These are phyloP conservation scores for Mastomys natalensis DNA, from an alignment of 2,113 vertebrate genomes.

Conservation along the genomic window DNA sequence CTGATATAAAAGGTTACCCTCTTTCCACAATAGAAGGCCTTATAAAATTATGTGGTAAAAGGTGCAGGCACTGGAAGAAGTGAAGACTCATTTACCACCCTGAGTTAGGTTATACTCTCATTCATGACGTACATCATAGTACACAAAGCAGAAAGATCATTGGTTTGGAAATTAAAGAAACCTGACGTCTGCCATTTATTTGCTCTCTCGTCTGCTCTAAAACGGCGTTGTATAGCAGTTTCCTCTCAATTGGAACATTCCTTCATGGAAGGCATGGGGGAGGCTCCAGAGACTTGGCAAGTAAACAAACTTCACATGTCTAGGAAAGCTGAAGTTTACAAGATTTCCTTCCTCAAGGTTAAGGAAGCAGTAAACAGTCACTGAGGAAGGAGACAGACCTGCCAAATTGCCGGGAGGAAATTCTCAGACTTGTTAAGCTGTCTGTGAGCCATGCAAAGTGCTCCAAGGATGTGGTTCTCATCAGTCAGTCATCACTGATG, in stretches of 20 bases:
- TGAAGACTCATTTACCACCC: background rate
- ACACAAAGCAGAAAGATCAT: background rate
- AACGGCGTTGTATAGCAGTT: background rate
- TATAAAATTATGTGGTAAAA: background rate
- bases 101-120: background rate
- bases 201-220: background rate
- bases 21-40: background rate
- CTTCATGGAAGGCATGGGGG: background rate
- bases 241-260: background rate
- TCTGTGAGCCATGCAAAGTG: too few relatives aligned
- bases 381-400: background rate
- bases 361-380: background rate
- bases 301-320: background rate
- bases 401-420: background rate
- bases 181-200: background rate
- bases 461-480: background rate
- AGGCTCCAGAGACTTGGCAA: background rate
- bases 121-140: background rate
- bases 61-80: background rate
- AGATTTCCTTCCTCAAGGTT: background rate
- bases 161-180: background rate
- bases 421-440: background rate
- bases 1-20: background rate
- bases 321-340: background rate
- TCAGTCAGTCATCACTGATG: background rate